A percentile compares a stretch with the other conserved stretches of the same genome.
Evolutionary conservation across 2,113 vertebrate genomes (phyloP).

Genomic region (Cairina moschata): DNA sequence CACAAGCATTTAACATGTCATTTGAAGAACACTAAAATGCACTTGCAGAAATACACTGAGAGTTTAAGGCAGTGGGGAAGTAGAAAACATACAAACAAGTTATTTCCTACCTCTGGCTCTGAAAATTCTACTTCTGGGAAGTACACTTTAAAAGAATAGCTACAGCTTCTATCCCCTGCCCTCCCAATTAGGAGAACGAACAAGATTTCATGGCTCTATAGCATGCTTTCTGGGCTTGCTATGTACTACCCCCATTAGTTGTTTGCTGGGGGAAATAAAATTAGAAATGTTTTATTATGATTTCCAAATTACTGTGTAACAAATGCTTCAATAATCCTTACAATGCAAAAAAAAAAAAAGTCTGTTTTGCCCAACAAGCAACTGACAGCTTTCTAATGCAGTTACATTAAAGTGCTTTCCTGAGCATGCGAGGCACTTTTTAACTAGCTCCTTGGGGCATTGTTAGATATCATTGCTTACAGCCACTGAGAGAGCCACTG

Average conservation of each 20-base stretch:
- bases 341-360: conserved; percentile 54
- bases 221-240: conserved; percentile 38
- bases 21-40: not conserved
- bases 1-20: not conserved
- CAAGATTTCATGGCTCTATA: not conserved
- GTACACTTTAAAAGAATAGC: not conserved
- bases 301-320: conserved; percentile 78
- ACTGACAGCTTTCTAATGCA: conserved; percentile 89
- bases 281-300: conserved; percentile 78
- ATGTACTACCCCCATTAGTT: conserved; percentile 53
- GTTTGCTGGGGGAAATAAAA: conserved; percentile 73
- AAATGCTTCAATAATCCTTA: conserved; percentile 83
- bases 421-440: conserved; percentile 83
- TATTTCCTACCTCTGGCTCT: conserved; percentile 6
- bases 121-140: conserved; percentile 19
- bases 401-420: conserved; percentile 91
- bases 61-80: not conserved
- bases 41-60: not conserved
- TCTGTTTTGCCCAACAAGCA: conserved; percentile 81
- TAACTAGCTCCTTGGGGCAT: conserved; percentile 94
- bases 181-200: conserved; percentile 52
- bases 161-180: conserved; percentile 2
- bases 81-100: not conserved
- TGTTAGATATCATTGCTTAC: conserved; percentile 94
- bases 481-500: conserved; percentile 80